Evolutionary conservation across 2,888 invertebrate genomes (phyloP).

Genomic region (Aleiodes leptofemur): DNA sequence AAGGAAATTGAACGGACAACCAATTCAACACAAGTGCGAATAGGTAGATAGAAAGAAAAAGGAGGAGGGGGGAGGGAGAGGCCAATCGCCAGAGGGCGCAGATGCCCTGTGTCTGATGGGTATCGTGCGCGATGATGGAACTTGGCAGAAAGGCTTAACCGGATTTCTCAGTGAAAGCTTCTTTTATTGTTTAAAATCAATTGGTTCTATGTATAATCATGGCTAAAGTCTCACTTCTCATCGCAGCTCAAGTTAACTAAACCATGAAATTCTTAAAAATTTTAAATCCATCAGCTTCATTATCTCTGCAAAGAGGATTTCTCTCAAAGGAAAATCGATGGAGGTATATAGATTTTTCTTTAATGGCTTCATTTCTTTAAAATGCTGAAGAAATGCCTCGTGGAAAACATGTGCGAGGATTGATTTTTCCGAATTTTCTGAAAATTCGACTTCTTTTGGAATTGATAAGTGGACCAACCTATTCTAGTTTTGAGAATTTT

Average conservation of each 20-base stretch:
- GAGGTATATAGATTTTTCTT: too few relatives aligned
- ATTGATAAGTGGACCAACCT: too few relatives aligned
- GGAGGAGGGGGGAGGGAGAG: neutral
- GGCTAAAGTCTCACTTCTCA: conserved; percentile 9
- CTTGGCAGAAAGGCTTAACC: conserved; percentile 16
- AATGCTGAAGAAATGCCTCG: too few relatives aligned
- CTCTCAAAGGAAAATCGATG: too few relatives aligned
- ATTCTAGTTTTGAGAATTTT: too few relatives aligned
- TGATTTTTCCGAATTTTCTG: too few relatives aligned
- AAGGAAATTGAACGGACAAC: conserved; percentile 33
- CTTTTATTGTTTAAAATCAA: neutral
- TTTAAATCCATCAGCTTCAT: too few relatives aligned
- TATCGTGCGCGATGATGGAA: conserved; percentile 4
- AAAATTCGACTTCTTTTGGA: too few relatives aligned
- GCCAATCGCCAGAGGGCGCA: conserved; percentile 20
- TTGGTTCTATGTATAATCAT: neutral
- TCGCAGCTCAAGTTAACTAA: neutral
- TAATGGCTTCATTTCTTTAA: too few relatives aligned
- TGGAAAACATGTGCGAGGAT: too few relatives aligned
- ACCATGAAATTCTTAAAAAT: neutral
- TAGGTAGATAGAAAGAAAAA: neutral
- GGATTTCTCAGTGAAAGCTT: neutral
- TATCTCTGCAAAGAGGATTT: too few relatives aligned
- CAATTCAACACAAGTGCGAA: conserved; percentile 9
- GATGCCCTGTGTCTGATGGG: conserved; percentile 21